A percentile compares a stretch with the other conserved stretches of the same genome.
Conservation (phyloP, 2,888 invertebrate genomes). For the Perdita meconis region DNA sequence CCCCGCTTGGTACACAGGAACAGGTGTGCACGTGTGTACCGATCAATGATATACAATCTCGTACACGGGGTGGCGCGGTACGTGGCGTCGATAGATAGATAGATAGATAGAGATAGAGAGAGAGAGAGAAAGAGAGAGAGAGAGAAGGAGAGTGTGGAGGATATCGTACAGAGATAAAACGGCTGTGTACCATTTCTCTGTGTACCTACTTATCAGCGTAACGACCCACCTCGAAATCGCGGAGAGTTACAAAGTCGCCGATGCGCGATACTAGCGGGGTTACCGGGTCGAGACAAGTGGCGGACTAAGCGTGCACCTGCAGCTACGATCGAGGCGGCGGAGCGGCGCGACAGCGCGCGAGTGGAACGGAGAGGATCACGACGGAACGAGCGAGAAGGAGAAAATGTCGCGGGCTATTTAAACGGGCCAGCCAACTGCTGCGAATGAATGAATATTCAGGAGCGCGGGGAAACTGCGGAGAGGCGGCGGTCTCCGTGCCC, state of each 20-base stretch:
- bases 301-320: slow-evolving; percentile 34
- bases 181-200: slow-evolving; percentile 27
- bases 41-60: slow-evolving; percentile 43
- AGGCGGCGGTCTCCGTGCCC: slow-evolving; percentile 58
- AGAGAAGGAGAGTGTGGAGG: no score
- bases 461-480: slow-evolving; percentile 59
- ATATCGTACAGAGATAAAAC: slow-evolving; percentile 35
- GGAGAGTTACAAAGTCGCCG: slow-evolving; percentile 47
- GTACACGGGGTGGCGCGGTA: slow-evolving; percentile 40
- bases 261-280: slow-evolving; percentile 39
- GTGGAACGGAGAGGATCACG: slow-evolving; percentile 12
- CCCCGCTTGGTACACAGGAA: slow-evolving; percentile 26
- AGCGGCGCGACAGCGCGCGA: slow-evolving; percentile 8
- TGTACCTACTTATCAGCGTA: slow-evolving; percentile 55
- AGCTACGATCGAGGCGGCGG: slow-evolving; percentile 13
- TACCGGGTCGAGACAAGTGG: slow-evolving; percentile 49
- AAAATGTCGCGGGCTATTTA: slow-evolving; percentile 67
- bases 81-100: no score
- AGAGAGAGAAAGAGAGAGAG: no score
- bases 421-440: slow-evolving; percentile 68
- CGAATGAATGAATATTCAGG: slow-evolving; percentile 77
- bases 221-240: slow-evolving; percentile 52
- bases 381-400: slow-evolving; percentile 3
- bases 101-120: no score
- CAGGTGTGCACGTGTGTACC: slow-evolving; percentile 28